phyloP scores from a whole-genome alignment of 2,113 vertebrate species.

The Candoia aspera region DNA sequence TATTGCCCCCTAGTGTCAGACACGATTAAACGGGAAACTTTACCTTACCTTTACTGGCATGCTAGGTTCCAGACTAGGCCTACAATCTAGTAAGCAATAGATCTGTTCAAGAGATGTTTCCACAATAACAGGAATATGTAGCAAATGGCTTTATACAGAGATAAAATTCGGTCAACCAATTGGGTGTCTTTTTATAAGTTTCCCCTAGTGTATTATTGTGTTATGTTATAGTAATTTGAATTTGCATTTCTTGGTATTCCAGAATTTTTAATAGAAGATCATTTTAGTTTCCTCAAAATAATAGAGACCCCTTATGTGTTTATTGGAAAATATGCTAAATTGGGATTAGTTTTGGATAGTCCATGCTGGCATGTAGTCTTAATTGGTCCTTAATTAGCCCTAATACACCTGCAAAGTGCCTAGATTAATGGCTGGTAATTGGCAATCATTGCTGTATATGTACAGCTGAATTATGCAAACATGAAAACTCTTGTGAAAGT shows the following conservation, averaged over 20 bases:
- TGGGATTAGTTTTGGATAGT: slow-evolving; percentile 22
- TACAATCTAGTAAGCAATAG: not conserved
- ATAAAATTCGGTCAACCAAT: not conserved
- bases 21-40: too few relatives aligned
- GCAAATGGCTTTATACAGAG: not conserved
- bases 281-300: not conserved
- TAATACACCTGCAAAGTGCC: slow-evolving; percentile 19
- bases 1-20: too few relatives aligned
- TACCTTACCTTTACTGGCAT: too few relatives aligned
- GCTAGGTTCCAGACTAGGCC: not conserved
- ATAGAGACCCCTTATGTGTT: not conserved
- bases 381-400: slow-evolving; percentile 2
- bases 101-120: not conserved
- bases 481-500: not conserved
- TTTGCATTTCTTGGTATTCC: not conserved
- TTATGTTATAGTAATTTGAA: not conserved
- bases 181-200: not conserved
- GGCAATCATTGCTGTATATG: not conserved
- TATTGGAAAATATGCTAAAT: slow-evolving; percentile 2
- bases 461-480: not conserved
- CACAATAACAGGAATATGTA: not conserved
- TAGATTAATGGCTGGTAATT: slow-evolving; percentile 10
- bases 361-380: not conserved
- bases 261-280: not conserved
- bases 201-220: not conserved